These are phyloP conservation scores for Petrocephalus microphthalmus DNA, from an alignment of 2,113 vertebrate genomes.

Conservation along the genomic window DNA sequence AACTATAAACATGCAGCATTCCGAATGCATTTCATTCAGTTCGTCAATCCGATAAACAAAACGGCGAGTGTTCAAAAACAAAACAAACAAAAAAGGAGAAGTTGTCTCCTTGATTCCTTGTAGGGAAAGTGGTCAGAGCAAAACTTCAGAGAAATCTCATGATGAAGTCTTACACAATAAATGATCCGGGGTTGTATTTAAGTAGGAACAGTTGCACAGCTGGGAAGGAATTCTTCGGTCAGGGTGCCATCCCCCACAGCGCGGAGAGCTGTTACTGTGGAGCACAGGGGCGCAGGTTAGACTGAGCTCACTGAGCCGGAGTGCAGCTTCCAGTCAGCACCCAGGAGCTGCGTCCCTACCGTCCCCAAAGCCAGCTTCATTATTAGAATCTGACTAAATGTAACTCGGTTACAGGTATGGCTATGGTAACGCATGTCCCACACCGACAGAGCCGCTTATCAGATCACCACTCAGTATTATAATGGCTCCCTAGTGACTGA, in stretches of 20 bases:
- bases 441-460: neutral
- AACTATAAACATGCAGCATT: neutral
- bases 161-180: neutral
- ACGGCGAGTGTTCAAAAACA: neutral
- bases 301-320: neutral
- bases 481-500: neutral
- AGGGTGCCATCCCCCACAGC: neutral
- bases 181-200: neutral
- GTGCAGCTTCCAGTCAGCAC: neutral
- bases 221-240: neutral
- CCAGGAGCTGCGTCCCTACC: neutral
- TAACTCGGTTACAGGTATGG: neutral
- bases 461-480: neutral
- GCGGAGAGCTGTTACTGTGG: neutral
- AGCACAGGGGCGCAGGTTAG: neutral
- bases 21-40: neutral
- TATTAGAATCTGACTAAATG: neutral
- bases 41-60: neutral
- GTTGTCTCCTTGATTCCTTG: neutral
- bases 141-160: neutral
- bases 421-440: neutral
- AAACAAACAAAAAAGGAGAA: neutral
- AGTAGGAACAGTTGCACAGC: slow-evolving; percentile 2
- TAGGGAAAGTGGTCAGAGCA: neutral
- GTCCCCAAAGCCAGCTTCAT: neutral